Base-by-base conservation (phyloP, 1,140 invertebrate genomes). In the Zaprionus nigranus region DNA sequence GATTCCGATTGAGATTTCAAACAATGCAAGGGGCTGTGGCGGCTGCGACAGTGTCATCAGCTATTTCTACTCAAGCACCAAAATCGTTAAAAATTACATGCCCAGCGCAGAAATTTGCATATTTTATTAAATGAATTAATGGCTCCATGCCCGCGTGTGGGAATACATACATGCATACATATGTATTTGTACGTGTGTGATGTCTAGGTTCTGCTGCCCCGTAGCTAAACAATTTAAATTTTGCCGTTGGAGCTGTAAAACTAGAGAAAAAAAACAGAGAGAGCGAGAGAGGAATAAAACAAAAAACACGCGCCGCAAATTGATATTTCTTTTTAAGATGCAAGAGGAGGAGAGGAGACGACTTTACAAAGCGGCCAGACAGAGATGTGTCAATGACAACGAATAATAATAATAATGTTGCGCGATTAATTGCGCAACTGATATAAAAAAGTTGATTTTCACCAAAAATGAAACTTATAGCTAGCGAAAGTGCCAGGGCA, bases 61-160 rank as follows among this genome's bases (percentile, higher is more conserved):
- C 13, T 66, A 58, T 69, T 68, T 59, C 26, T 64, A 63, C 63
- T 53, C 34, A 22, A 2, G 40, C 54, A 34, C 62, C 40, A n/a
- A 64, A 59, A 24, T 60, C 57, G 56, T 76, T 57, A 61, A 40
- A 61, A 66, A 72, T 76, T 71, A 76, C 68, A 65, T 53, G 22
- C 49, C 53, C 15, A 63, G 58, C 36, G 9, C 30, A 38, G 53
- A 73, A 65, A 86, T 85, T 85, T 72, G 61, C 75, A 85, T 85
- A 73, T 59, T 86, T 82, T 78, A 85, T 85, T 85, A 64, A 85
- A 68, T 62, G 63, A 85, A 78, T 81, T 72, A 78, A 84, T 57
- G 49, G n/a, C 40, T 46, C 7, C 40, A 46, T 78, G 53, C n/a
- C 17, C 62, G 22, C n/a, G 12, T 54, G 36, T 40, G 30, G 30